Evolutionary conservation across 2,113 vertebrate genomes (phyloP).

Genomic region (Notothenia rossii): DNA sequence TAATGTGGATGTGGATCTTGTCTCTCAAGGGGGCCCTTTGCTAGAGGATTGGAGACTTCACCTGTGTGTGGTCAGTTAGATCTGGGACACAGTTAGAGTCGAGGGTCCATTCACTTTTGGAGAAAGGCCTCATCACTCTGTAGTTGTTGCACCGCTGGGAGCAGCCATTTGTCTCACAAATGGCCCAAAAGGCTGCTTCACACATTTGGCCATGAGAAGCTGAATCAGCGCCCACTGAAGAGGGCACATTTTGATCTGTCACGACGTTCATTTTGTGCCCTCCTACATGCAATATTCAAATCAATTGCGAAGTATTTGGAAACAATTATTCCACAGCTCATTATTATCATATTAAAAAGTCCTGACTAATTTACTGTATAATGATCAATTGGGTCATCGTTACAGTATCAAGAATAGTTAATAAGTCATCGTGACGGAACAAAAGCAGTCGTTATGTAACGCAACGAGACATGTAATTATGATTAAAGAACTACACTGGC

Average conservation of each 20-base stretch:
- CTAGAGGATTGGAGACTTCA: conserved; percentile 64
- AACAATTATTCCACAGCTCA: conserved; percentile 3
- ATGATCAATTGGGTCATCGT: conserved; percentile 22
- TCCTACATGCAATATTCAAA: conserved; percentile 30
- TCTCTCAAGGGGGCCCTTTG: conserved; percentile 61
- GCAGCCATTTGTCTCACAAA: conserved; percentile 74
- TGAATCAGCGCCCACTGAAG: conserved; percentile 63
- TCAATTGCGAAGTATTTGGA: conserved; percentile 30
- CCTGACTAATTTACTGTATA: conserved; percentile 7
- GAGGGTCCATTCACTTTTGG: conserved; percentile 70
- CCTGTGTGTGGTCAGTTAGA: conserved; percentile 76
- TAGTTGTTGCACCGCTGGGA: conserved; percentile 64
- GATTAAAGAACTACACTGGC: conserved; percentile 25
- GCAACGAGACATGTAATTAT: conserved; percentile 38
- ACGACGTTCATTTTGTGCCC: conserved; percentile 40
- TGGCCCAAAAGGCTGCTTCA: conserved; percentile 63
- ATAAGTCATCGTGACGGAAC: conserved; percentile 31
- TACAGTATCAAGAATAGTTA: conserved; percentile 14
- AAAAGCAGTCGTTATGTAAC: conserved; percentile 28
- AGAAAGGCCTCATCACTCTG: conserved; percentile 75
- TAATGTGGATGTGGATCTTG: conserved; percentile 69
- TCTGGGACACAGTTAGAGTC: conserved; percentile 67
- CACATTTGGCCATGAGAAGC: conserved; percentile 65
- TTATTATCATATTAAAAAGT: conserved; percentile 28
- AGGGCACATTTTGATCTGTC: conserved; percentile 56